Percentiles rank a stretch among this genome's conserved stretches.
Conservation (phyloP, 2,113 vertebrate species). For the Andinoacara biseriatus region DNA sequence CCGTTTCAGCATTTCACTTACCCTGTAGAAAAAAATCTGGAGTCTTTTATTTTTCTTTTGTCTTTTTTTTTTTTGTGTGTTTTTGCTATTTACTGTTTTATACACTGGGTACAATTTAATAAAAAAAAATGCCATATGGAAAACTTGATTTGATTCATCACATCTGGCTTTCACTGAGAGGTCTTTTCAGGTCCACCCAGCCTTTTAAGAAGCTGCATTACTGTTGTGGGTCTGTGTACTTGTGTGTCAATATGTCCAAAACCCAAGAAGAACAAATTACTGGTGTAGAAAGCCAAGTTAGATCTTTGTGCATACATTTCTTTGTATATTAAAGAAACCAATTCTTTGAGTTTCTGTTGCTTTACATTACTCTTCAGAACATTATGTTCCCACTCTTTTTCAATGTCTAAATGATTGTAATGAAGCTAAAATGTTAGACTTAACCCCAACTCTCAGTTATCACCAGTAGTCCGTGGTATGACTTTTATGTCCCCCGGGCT, state of each 20-base stretch:
- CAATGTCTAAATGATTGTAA: neutral
- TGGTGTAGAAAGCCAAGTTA: neutral
- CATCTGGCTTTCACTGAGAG: neutral
- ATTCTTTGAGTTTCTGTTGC: no score
- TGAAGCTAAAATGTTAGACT: neutral
- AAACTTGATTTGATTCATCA: neutral
- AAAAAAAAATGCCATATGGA: constrained; percentile 30
- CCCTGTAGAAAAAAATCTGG: neutral
- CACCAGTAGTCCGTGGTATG: neutral
- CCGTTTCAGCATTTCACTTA: neutral
- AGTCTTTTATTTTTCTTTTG: neutral
- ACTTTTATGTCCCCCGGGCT: no score
- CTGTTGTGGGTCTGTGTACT: neutral
- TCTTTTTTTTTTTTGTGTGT: constrained; percentile 39
- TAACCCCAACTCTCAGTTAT: no score
- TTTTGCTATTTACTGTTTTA: constrained; percentile 55
- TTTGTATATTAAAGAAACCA: neutral
- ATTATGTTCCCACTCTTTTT: neutral
- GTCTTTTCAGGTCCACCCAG: neutral
- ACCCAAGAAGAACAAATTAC: neutral
- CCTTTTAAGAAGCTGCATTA: neutral
- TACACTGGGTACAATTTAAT: constrained; percentile 57
- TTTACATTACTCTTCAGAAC: no score
- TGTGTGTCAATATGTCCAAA: neutral
- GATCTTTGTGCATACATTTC: neutral